Percentiles rank a stretch among this genome's conserved stretches.
These are phyloP conservation scores for Gallinago media DNA, from an alignment of 2,113 vertebrate species.

Conservation along the genomic window DNA sequence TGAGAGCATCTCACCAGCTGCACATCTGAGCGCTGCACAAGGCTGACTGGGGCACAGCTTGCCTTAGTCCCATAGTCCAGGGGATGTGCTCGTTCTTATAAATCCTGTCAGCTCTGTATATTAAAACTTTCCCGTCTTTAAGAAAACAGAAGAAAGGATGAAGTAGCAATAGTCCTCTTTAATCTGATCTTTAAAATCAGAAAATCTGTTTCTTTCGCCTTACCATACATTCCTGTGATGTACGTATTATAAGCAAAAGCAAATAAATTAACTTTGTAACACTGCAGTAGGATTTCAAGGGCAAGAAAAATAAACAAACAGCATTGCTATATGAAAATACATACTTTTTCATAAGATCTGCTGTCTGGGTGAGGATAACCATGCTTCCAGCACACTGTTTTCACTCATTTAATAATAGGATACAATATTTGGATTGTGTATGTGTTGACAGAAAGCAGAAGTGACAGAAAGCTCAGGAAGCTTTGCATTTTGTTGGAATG, in stretches of 20 bases:
- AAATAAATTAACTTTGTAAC: background rate
- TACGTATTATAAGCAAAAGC: background rate
- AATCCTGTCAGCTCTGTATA: background rate
- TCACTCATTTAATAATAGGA: constrained; percentile 8
- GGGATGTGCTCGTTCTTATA: background rate
- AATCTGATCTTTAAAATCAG: background rate
- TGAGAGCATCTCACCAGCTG: background rate
- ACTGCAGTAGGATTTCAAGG: background rate
- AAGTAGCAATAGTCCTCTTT: background rate
- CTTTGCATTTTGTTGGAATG: constrained; percentile 34
- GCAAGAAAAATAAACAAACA: background rate
- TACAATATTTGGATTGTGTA: background rate
- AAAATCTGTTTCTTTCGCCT: background rate
- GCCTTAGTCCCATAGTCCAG: background rate
- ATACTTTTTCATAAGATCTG: constrained; percentile 10
- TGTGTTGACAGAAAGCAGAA: constrained; percentile 55
- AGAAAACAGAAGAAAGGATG: background rate
- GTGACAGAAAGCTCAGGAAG: constrained; percentile 17
- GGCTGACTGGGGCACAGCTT: background rate
- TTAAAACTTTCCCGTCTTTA: background rate
- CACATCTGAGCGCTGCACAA: accelerated
- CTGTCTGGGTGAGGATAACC: background rate
- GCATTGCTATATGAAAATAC: background rate
- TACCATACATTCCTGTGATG: background rate
- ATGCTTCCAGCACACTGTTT: constrained; percentile 24